A percentile compares a stretch with the other conserved stretches of the same genome.
Evolutionary conservation across 2,888 invertebrate species (phyloP).

Genomic region (Lepetodrilus schrolli): DNA sequence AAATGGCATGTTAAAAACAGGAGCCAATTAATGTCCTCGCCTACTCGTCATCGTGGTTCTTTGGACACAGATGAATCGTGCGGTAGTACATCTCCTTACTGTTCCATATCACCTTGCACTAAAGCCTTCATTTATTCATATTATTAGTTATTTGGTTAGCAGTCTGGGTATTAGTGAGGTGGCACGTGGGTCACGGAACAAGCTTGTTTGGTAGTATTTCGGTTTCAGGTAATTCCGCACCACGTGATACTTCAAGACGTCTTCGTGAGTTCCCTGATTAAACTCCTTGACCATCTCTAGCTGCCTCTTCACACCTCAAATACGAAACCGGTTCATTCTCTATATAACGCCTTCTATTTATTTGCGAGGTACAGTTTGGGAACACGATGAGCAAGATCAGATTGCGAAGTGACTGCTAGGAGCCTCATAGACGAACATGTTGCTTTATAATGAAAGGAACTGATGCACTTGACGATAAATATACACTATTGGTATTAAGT

Average conservation of each 20-base stretch:
- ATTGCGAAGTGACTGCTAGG: no score
- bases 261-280: not conserved
- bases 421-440: no score
- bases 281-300: not conserved
- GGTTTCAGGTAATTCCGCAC: no score
- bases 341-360: no score
- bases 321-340: no score
- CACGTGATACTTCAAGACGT: no score
- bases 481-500: no score
- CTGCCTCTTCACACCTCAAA: not conserved
- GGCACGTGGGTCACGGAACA: not conserved
- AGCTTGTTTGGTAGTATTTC: no score
- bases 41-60: not conserved
- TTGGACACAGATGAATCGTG: not conserved
- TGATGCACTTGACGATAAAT: no score
- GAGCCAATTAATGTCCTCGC: not conserved
- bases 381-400: no score
- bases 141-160: slow-evolving; percentile 8
- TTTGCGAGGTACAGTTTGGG: no score
- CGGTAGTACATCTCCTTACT: not conserved
- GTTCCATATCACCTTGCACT: not conserved
- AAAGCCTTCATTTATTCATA: slow-evolving; percentile 2
- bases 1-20: not conserved
- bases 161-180: not conserved
- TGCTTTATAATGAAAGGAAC: no score